These are phyloP conservation scores for Gisinianus flammeolus DNA, from an alignment of 2,888 invertebrate species.

Conservation along the genomic window DNA sequence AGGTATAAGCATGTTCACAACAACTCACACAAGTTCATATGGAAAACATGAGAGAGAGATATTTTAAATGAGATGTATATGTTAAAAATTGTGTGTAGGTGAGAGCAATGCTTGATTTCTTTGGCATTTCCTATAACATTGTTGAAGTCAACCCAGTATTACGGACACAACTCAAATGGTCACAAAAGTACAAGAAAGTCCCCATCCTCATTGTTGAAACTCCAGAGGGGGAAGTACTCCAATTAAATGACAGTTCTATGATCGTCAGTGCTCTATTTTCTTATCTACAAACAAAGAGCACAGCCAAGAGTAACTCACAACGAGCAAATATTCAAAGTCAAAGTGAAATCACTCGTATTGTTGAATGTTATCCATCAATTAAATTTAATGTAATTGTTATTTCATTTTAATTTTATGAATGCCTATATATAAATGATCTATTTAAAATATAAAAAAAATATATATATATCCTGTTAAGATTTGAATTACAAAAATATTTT, in stretches of 20 bases:
- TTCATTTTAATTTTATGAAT: too few relatives aligned
- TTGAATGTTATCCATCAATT: conserved; percentile 77
- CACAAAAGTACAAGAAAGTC: conserved; percentile 86
- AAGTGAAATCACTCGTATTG: conserved; percentile 69
- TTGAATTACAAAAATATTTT: background rate
- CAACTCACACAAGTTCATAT: background rate
- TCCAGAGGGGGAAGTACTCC: conserved; percentile 65
- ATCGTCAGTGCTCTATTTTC: conserved; percentile 89
- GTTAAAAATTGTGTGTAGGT: conserved; percentile 56
- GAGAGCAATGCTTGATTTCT: conserved; percentile 86
- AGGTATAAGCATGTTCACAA: conserved; percentile 65
- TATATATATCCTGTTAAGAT: background rate
- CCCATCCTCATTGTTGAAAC: conserved; percentile 82
- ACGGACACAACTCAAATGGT: conserved; percentile 90
- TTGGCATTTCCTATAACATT: conserved; percentile 91
- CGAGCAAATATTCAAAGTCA: conserved; percentile 63
- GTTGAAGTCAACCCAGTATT: conserved; percentile 97
- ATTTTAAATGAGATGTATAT: background rate
- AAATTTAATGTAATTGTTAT: conserved; percentile 64
- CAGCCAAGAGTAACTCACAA: conserved; percentile 28
- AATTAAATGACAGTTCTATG: conserved; percentile 91
- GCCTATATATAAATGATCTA: too few relatives aligned
- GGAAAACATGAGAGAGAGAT: background rate
- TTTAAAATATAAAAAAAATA: background rate
- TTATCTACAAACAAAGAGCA: conserved; percentile 64